phyloP scores from a whole-genome alignment of 2,888 invertebrate genomes.

The Venusia cambrica region DNA sequence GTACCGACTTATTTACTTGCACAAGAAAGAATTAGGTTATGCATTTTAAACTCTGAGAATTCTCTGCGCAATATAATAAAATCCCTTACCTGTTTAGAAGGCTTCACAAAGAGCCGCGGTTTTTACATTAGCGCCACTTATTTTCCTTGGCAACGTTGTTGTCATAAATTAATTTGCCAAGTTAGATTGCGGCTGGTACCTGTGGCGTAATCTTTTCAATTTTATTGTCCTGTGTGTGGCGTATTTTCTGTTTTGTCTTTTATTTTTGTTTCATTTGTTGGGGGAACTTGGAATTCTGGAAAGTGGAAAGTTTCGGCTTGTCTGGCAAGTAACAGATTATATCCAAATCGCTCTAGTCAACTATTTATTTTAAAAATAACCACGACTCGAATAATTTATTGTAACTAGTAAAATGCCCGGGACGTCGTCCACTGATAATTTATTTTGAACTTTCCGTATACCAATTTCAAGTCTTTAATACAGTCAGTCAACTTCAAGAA shows the following conservation, averaged over 20 bases:
- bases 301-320: conserved; percentile 6
- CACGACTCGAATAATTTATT: too few relatives aligned
- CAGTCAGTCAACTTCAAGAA: too few relatives aligned
- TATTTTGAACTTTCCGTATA: too few relatives aligned
- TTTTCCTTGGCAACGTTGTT: conserved; percentile 35
- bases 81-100: conserved; percentile 9
- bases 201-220: conserved; percentile 50
- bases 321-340: too few relatives aligned
- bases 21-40: too few relatives aligned
- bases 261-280: conserved; percentile 24
- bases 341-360: too few relatives aligned
- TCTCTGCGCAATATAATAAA: conserved; percentile 7
- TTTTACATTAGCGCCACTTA: conserved; percentile 24
- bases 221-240: conserved; percentile 50
- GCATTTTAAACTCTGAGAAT: conserved; percentile 15
- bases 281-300: conserved; percentile 13
- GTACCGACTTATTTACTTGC: too few relatives aligned
- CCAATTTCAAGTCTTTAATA: too few relatives aligned
- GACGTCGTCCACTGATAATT: too few relatives aligned
- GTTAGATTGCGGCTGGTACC: conserved; percentile 60
- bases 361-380: too few relatives aligned
- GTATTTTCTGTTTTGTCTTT: conserved; percentile 39
- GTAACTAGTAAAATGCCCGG: too few relatives aligned
- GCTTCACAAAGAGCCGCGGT: conserved; percentile 20
- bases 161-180: conserved; percentile 71